A percentile compares a stretch with the other conserved stretches of the same genome.
Conservation (phyloP, 30 jellyfish, hydroid and myxozoan species). For the Cassiopea andromeda region DNA sequence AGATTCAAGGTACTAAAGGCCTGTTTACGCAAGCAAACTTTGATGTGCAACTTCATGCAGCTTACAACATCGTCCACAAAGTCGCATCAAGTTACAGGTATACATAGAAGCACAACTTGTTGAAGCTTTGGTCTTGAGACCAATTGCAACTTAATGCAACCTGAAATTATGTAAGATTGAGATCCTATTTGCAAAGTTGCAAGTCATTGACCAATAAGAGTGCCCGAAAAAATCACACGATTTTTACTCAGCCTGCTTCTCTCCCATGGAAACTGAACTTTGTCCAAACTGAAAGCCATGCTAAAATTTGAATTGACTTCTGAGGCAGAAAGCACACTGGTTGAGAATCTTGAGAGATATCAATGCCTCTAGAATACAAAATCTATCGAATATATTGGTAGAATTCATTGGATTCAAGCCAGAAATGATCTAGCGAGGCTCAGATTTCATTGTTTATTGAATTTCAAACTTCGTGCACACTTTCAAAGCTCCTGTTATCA, state of each 20-base stretch:
- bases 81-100: slow-evolving; percentile 1
- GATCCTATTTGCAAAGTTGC: slow-evolving; percentile 42
- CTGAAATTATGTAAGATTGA: slow-evolving; percentile 9
- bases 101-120: slow-evolving; percentile 10
- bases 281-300: background rate
- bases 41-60: slow-evolving; percentile 22
- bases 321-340: slow-evolving; percentile 26
- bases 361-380: slow-evolving; percentile 24
- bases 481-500: too few relatives aligned
- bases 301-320: slow-evolving; percentile 16
- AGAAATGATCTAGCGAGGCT: background rate
- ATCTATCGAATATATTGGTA: background rate
- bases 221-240: slow-evolving; percentile 6
- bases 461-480: background rate
- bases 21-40: slow-evolving; percentile 30
- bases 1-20: background rate
- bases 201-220: slow-evolving; percentile 4
- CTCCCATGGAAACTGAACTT: background rate
- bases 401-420: slow-evolving; percentile 11
- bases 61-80: slow-evolving; percentile 1
- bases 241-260: background rate
- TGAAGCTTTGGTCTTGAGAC: slow-evolving; percentile 28
- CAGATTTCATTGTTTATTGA: background rate
- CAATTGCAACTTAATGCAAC: slow-evolving; percentile 8
- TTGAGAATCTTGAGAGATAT: slow-evolving; percentile 22